Evolutionary conservation across 2,888 invertebrate genomes (phyloP).

Genomic region (Oasisia sp.): DNA sequence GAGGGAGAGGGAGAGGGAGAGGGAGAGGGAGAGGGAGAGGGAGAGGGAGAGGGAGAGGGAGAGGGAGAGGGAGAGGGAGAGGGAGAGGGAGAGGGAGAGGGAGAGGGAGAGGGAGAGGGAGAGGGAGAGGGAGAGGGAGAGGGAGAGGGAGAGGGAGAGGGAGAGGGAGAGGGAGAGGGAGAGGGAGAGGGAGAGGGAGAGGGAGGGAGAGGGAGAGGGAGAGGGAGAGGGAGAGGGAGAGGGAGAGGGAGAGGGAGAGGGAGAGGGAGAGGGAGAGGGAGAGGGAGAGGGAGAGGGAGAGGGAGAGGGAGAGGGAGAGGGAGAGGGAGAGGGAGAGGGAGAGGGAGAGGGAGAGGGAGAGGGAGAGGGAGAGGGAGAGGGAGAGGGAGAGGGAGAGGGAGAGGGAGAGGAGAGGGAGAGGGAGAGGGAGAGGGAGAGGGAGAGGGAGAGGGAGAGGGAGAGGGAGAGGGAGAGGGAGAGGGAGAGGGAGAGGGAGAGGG

Average conservation of each 20-base stretch:
- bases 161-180: background rate
- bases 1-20: constrained; percentile 17
- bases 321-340: background rate
- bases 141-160: background rate
- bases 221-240: background rate
- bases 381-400: constrained; percentile 17
- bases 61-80: constrained; percentile 19
- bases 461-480: background rate
- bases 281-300: background rate
- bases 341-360: background rate
- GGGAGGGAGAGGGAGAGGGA: background rate
- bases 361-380: background rate
- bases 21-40: background rate
- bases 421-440: constrained; percentile 6
- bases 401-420: background rate
- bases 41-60: constrained; percentile 17
- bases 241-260: constrained; percentile 1
- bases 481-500: background rate
- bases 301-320: background rate
- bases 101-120: background rate
- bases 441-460: constrained; percentile 21
- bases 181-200: constrained; percentile 18
- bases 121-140: background rate
- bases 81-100: background rate
- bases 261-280: constrained; percentile 17